Evolutionary conservation across 2,888 invertebrate genomes (phyloP).

Genomic region (Agrochola lychnidis): DNA sequence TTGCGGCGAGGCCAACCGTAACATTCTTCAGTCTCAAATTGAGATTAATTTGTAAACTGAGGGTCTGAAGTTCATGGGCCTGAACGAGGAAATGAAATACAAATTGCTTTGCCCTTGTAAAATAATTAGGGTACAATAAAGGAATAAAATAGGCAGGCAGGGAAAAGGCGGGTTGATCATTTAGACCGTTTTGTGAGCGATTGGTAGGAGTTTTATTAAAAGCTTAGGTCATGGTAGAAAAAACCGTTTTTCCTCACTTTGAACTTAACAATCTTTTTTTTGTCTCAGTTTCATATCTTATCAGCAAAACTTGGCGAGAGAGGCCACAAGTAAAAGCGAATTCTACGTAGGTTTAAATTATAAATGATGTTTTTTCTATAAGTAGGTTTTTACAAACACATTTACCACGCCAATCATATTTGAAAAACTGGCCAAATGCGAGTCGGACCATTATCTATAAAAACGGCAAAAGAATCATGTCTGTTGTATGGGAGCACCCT

Average conservation of each 20-base stretch:
- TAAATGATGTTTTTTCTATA: no score
- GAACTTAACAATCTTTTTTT: not conserved
- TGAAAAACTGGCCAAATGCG: no score
- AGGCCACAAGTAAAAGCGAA: not conserved
- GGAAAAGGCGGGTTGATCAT: not conserved
- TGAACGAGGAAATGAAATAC: slow-evolving; percentile 59
- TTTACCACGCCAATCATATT: no score
- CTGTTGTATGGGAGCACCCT: no score
- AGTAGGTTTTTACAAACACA: no score
- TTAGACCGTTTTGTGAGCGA: slow-evolving; percentile 12
- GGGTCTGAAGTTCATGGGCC: slow-evolving; percentile 50
- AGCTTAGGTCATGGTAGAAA: not conserved
- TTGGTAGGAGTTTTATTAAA: slow-evolving; percentile 14
- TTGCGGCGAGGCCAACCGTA: slow-evolving; percentile 26
- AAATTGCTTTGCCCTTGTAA: slow-evolving; percentile 54
- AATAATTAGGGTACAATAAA: slow-evolving; percentile 57
- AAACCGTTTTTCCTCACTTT: not conserved
- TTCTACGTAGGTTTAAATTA: not conserved
- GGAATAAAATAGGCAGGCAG: slow-evolving; percentile 17
- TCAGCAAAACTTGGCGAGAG: not conserved
- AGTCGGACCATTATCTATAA: no score
- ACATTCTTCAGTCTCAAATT: slow-evolving; percentile 48
- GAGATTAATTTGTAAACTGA: slow-evolving; percentile 59
- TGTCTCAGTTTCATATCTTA: not conserved
- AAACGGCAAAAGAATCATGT: no score